Evolutionary conservation across 2,113 vertebrate genomes (phyloP).

Genomic region (Ahaetulla prasina): DNA sequence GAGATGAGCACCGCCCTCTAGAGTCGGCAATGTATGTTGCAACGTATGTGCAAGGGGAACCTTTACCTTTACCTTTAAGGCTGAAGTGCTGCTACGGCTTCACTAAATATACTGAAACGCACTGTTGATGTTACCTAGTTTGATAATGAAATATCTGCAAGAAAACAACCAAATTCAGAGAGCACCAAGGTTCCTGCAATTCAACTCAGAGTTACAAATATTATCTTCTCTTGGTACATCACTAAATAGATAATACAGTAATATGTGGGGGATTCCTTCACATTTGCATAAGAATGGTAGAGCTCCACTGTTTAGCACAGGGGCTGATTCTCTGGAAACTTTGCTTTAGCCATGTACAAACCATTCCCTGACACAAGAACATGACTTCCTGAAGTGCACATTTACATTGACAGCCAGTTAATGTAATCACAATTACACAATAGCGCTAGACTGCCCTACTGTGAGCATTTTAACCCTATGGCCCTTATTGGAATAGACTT

Average conservation of each 20-base stretch:
- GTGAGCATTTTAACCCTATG: not conserved
- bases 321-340: not conserved
- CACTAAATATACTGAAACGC: not conserved
- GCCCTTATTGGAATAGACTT: not conserved
- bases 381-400: not conserved
- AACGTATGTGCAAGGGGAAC: too few relatives aligned
- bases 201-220: not conserved
- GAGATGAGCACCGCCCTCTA: too few relatives aligned
- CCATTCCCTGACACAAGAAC: not conserved
- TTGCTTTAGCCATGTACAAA: not conserved
- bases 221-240: not conserved
- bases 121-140: not conserved
- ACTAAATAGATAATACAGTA: not conserved
- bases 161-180: not conserved
- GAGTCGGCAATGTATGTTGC: too few relatives aligned
- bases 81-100: not conserved
- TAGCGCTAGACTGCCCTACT: not conserved
- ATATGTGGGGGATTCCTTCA: not conserved
- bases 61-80: too few relatives aligned
- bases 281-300: not conserved
- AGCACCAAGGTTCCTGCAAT: not conserved
- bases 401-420: not conserved
- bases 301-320: not conserved
- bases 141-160: not conserved
- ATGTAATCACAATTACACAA: not conserved